phyloP scores from a whole-genome alignment of 2,888 invertebrate genomes.

The Hecatera dysodea region DNA sequence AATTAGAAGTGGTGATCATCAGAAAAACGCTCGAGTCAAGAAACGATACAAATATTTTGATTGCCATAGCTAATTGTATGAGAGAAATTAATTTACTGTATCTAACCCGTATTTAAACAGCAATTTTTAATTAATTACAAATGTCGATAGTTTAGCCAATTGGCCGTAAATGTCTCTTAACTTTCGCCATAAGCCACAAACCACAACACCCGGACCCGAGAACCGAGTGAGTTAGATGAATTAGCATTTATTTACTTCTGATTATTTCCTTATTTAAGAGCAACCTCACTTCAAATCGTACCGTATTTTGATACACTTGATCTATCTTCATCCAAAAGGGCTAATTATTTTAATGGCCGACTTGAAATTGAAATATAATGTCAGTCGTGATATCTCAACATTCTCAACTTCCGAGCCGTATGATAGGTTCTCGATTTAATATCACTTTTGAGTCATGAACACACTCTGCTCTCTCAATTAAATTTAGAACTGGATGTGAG shows the following conservation, averaged over 20 bases:
- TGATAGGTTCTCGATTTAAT: conserved; percentile 45
- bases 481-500: background rate
- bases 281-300: conserved; percentile 3
- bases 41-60: too few species aligned
- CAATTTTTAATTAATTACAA: too few species aligned
- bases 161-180: background rate
- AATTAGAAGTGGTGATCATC: too few species aligned
- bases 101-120: too few species aligned
- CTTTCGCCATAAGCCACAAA: background rate
- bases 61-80: too few species aligned
- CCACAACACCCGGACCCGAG: background rate
- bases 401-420: conserved; percentile 56
- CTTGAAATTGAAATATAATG: conserved; percentile 65
- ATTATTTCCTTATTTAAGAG: conserved; percentile 18
- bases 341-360: conserved; percentile 57
- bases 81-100: too few species aligned
- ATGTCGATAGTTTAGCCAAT: too few species aligned
- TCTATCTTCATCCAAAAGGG: conserved; percentile 54
- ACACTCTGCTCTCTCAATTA: background rate
- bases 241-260: background rate
- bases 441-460: conserved; percentile 31
- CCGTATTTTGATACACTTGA: conserved; percentile 30
- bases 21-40: too few species aligned
- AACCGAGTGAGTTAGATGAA: background rate
- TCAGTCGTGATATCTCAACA: conserved; percentile 62